Evolutionary conservation across 2,888 invertebrate genomes (phyloP), one percentile per base, ranked within the genome.

Genomic region (Mesoligia furuncula): DNA sequence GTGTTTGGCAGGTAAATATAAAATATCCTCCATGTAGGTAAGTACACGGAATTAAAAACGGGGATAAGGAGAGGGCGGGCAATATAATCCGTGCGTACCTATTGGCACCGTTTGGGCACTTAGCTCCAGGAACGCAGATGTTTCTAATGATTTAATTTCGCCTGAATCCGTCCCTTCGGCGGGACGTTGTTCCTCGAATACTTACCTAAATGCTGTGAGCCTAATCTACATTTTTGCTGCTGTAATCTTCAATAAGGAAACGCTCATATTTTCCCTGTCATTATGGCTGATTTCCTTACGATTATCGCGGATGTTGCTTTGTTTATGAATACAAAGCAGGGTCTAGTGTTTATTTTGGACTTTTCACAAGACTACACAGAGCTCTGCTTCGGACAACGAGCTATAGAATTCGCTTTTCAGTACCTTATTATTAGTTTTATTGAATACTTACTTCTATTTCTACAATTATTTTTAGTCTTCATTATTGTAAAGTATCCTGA

Each of bases 101-200:
- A 91, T 90, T 83, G 89, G 89, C 88, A 90, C 91, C 90, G 89
- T 89, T 89, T 85, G 87, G 88, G 87, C 89, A 88, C 84, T 81
- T 77, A 89, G 88, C 87, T 87, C 75, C 89, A 88, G 85, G 87
- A 87, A 83, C 93, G 88, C 95, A 95, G 95, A 94, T 95, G 95
- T 92, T 90, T 81, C 87, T 93, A 95, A 95, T 93, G 95, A 92
- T 94, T 95, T 95, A 94, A 95, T 95, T 94, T 94, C 89, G 93
- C 89, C 92, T 90, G 90, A 93, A 92, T 91, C 89, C 90, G 85
- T 89, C 89, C 90, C 90, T 89, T 90, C 81, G 80, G 64, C 72
- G 81, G 78, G 75, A 85, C 76, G 92, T 92, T 91, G 90, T 88
- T 89, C 88, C 90, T 90, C 88, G 89, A 92, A 91, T 90, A 88